Evolutionary conservation across 92 coral and sea anemone genomes (phyloP).

Genomic region (Ricordea florida): DNA sequence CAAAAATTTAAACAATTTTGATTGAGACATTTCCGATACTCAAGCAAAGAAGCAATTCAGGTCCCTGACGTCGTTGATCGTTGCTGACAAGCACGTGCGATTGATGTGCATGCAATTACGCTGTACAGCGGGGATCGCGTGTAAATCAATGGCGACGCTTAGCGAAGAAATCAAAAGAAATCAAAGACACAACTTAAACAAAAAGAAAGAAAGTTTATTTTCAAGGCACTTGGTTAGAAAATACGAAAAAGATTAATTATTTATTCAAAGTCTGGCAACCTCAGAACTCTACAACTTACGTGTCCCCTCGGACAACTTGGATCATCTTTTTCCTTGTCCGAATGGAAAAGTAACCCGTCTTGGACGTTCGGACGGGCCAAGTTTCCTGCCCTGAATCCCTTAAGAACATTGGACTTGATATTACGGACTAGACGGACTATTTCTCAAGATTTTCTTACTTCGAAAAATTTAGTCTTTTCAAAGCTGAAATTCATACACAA

Average conservation of each 20-base stretch:
- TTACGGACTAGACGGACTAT: too few relatives aligned
- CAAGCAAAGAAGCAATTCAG: too few relatives aligned
- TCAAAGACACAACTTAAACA: not conserved
- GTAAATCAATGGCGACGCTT: not conserved
- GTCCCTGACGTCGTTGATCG: too few relatives aligned
- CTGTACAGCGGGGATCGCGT: slow-evolving; percentile 1
- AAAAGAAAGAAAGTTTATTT: slow-evolving; percentile 9
- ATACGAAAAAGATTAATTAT: not conserved
- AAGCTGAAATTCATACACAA: too few relatives aligned
- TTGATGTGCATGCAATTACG: slow-evolving; percentile 10
- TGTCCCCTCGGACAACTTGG: not conserved
- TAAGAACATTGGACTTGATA: too few relatives aligned
- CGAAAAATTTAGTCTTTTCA: too few relatives aligned
- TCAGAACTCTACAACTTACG: slow-evolving; percentile 1
- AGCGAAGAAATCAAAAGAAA: not conserved
- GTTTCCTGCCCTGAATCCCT: not conserved
- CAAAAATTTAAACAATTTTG: not conserved
- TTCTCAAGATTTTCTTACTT: too few relatives aligned
- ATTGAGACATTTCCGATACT: too few relatives aligned
- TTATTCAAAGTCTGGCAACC: slow-evolving; percentile 7
- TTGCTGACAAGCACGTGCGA: slow-evolving; percentile 15
- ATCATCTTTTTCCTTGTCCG: not conserved
- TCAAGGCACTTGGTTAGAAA: not conserved
- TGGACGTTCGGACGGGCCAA: not conserved
- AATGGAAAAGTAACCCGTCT: not conserved